A percentile compares a stretch with the other conserved stretches of the same genome.
Evolutionary conservation across 2,888 invertebrate species (phyloP).

Genomic region (Abrostola triplasia): DNA sequence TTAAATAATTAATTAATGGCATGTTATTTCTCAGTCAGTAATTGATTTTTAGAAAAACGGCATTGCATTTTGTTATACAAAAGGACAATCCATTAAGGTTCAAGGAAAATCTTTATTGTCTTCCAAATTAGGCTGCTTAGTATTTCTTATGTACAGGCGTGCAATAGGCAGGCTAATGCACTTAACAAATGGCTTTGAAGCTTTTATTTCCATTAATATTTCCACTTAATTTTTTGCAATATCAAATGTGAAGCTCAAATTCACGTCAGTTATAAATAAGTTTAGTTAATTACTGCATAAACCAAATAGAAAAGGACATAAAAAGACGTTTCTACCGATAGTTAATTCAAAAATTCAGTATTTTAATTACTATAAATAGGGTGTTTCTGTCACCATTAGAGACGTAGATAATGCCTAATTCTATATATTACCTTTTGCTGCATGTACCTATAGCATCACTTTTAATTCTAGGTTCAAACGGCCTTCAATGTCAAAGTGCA

Average conservation of each 20-base stretch:
- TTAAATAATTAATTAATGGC: conserved; percentile 16
- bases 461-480: conserved; percentile 54
- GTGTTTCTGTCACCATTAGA: neutral
- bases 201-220: too few species aligned
- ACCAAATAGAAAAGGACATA: neutral
- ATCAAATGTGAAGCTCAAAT: too few species aligned
- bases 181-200: too few species aligned
- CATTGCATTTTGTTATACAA: neutral
- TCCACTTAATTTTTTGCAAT: too few species aligned
- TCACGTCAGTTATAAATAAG: too few species aligned
- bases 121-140: too few species aligned
- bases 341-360: neutral
- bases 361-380: too few species aligned
- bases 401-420: neutral
- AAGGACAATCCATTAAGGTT: neutral
- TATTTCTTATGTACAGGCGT: too few species aligned
- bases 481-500: conserved; percentile 65
- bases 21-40: neutral
- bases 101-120: neutral
- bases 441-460: conserved; percentile 21
- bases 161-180: too few species aligned
- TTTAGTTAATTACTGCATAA: too few species aligned
- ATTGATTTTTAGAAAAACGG: neutral
- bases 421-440: neutral
- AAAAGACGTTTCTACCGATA: neutral